These are phyloP conservation scores for Anagyrus pseudococci DNA, from an alignment of 2,888 invertebrate species.

Conservation along the genomic window DNA sequence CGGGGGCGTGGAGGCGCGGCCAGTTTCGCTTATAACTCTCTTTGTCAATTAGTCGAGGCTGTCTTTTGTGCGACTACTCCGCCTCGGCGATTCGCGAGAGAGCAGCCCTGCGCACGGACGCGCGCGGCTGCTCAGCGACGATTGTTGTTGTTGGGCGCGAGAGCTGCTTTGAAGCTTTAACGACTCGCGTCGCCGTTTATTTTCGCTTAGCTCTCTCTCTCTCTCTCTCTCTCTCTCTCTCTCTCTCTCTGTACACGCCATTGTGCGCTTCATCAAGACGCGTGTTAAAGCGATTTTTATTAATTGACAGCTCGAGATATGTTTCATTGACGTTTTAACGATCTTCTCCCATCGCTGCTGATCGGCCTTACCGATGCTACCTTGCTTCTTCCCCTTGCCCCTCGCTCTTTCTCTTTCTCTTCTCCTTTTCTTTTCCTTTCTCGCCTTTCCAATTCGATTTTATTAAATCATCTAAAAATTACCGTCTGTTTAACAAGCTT, in stretches of 20 bases:
- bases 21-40: constrained; percentile 32
- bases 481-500: too few relatives aligned
- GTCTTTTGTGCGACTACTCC: constrained; percentile 29
- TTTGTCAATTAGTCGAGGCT: constrained; percentile 39
- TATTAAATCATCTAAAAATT: too few relatives aligned
- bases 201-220: constrained; percentile 1
- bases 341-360: too few relatives aligned
- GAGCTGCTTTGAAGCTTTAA: constrained; percentile 29
- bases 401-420: too few relatives aligned
- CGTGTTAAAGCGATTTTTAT: constrained; percentile 26
- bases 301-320: constrained; percentile 28
- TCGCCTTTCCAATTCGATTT: too few relatives aligned
- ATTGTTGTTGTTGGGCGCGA: constrained; percentile 14
- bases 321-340: constrained; percentile 7
- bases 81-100: constrained; percentile 23
- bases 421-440: too few relatives aligned
- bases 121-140: too few relatives aligned
- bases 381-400: too few relatives aligned
- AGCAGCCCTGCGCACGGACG: too few relatives aligned
- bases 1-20: constrained; percentile 17
- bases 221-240: not conserved
- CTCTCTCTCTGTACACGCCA: not conserved
- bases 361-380: too few relatives aligned
- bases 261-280: constrained; percentile 17
- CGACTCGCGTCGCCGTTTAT: constrained; percentile 30